Base-by-base conservation (phyloP, 2,797 vertebrate genomes). In the Sebastes flavidus region DNA sequence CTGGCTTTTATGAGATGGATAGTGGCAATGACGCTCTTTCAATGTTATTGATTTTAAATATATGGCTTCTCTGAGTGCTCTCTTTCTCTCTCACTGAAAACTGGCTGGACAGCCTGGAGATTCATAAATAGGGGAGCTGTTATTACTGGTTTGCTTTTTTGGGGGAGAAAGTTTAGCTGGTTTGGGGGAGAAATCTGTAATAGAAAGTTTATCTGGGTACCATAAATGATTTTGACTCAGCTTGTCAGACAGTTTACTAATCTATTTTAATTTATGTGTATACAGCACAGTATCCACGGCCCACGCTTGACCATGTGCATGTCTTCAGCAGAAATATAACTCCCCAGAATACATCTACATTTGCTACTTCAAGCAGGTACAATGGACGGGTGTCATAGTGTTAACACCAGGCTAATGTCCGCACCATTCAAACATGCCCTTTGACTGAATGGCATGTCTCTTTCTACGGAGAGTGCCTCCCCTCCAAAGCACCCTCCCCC, bases 401-500 rank as follows among this genome's bases (percentile, higher is more conserved):
- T 81, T 77, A 79, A 69, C 38, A 58, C 14, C 55, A 59, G 25
- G 36, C 63, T 61, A 77, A 20, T 38, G 67, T 80, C 52, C 13
- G 1, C 36, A 36, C 46, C 36, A 73, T 72, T 81, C 58, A 76
- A 84, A 78, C 30, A 18, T 74, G 67, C 32, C 62, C 69, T 80
- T 67, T 80, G 78, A 63, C 75, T 38, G 76, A 63, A 71, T 42
- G 54, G 65, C 29, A 59, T 8, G 74, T 65, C 71, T 81, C 74
- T 84, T 68, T 75, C 86, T 55, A 24, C 27, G n/a, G n/a, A 82
- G 62, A 88, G 82, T 32, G 46, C 56, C 66, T 74, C 46, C 75
- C 83, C 80, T 80, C 63, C 30, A 88, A 46, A n/a, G 49, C 69
- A 58, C 88, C 89, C 91, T 93, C 86, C 56, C 87, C 87, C 94